phyloP scores from a whole-genome alignment of 2,797 vertebrate genomes.

The Astyanax mexicanus region DNA sequence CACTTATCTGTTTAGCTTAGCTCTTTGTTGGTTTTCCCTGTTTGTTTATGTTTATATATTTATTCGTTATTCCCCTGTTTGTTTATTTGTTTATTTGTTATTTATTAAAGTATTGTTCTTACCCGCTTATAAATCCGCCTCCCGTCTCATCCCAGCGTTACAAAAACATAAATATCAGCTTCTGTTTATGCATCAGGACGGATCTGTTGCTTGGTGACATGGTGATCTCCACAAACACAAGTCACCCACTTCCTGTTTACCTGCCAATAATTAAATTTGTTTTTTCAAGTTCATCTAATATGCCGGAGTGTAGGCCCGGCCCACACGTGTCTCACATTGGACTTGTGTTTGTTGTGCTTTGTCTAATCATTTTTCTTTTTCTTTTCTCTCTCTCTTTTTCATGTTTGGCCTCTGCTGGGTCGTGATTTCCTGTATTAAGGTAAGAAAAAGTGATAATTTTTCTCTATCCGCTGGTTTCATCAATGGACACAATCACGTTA shows the following conservation, averaged over 20 bases:
- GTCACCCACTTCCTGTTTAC: slow-evolving; percentile 10
- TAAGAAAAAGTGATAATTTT: too few species aligned
- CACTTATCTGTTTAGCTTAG: too few species aligned
- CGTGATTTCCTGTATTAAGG: slow-evolving; percentile 55
- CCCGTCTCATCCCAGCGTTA: too few species aligned
- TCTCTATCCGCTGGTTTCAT: too few species aligned
- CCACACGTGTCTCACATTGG: background rate
- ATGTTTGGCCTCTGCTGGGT: slow-evolving; percentile 26
- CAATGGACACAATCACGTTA: too few species aligned
- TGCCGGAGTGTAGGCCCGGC: background rate
- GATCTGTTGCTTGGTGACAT: slow-evolving; percentile 24
- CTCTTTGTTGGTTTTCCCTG: too few species aligned
- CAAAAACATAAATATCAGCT: background rate
- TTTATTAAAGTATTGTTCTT: too few species aligned
- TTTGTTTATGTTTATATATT: too few species aligned
- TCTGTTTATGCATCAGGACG: background rate
- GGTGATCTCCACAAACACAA: background rate
- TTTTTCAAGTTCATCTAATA: slow-evolving; percentile 18
- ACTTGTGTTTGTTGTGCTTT: background rate
- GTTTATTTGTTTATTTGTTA: too few species aligned
- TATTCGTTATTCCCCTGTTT: too few species aligned
- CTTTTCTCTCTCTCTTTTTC: slow-evolving; percentile 39
- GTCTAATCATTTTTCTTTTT: background rate
- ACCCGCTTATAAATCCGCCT: too few species aligned
- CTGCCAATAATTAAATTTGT: slow-evolving; percentile 5